Percentiles rank a stretch among this genome's conserved stretches.
These are phyloP conservation scores for Hippoglossus hippoglossus DNA, from an alignment of 2,797 vertebrate genomes.

Conservation along the genomic window DNA sequence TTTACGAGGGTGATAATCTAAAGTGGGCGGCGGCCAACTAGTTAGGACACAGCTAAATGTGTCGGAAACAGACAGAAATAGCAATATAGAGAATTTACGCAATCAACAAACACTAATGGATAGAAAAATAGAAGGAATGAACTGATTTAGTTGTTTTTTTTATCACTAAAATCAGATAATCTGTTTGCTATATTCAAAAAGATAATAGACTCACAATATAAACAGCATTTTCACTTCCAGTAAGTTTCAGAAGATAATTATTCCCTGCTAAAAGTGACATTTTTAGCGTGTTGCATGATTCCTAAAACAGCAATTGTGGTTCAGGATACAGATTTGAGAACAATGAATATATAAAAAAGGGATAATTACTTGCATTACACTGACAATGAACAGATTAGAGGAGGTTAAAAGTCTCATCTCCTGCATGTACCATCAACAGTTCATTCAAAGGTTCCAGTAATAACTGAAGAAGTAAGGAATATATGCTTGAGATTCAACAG, in stretches of 20 bases:
- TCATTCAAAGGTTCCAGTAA: neutral
- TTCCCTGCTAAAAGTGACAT: neutral
- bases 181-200: neutral
- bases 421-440: neutral
- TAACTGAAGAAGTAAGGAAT: neutral
- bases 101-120: neutral
- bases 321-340: neutral
- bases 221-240: neutral
- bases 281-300: neutral
- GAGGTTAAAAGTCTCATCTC: neutral
- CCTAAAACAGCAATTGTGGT: neutral
- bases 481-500: neutral
- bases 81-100: constrained; percentile 1
- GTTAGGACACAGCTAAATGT: constrained; percentile 53
- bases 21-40: constrained; percentile 54
- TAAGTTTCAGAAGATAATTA: neutral
- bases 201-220: neutral
- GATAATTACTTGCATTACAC: no score
- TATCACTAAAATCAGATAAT: neutral
- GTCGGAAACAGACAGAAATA: constrained; percentile 13
- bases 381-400: neutral
- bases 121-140: neutral
- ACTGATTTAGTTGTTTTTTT: neutral
- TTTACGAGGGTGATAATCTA: constrained; percentile 68
- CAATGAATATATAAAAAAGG: neutral